Evolutionary conservation across 2,888 invertebrate genomes (phyloP).

Genomic region (Melanostoma scalare): DNA sequence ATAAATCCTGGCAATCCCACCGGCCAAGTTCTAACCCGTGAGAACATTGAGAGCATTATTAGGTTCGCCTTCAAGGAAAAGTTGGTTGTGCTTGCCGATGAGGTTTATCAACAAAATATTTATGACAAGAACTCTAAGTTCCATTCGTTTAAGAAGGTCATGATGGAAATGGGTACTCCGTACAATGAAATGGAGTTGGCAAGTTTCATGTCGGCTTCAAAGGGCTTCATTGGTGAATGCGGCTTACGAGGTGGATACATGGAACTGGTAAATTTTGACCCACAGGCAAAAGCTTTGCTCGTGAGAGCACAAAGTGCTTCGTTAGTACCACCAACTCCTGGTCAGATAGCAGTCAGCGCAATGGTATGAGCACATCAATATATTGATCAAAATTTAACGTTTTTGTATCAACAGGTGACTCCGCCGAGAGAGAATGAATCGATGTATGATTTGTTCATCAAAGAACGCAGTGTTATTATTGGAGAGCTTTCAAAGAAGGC

Average conservation of each 20-base stretch:
- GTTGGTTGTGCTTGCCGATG: conserved; percentile 94
- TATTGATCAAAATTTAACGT: neutral
- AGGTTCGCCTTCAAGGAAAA: conserved; percentile 94
- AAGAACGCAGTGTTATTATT: conserved; percentile 90
- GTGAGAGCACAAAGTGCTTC: conserved; percentile 96
- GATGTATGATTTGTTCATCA: conserved; percentile 89
- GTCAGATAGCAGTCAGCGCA: conserved; percentile 95
- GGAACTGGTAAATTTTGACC: conserved; percentile 94
- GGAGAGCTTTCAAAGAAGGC: conserved; percentile 90
- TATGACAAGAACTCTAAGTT: conserved; percentile 94
- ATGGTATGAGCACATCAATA: conserved; percentile 84
- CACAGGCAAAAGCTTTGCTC: conserved; percentile 89
- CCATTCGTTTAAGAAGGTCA: conserved; percentile 96
- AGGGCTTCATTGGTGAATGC: conserved; percentile 97
- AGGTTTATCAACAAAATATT: conserved; percentile 98
- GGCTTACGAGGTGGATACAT: conserved; percentile 97
- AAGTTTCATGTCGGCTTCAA: conserved; percentile 98
- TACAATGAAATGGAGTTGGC: conserved; percentile 93
- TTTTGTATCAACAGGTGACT: conserved; percentile 81
- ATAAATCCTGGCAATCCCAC: conserved; percentile 99
- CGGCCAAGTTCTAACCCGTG: conserved; percentile 93
- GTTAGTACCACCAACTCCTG: conserved; percentile 95
- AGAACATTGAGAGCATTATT: conserved; percentile 95
- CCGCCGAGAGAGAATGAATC: conserved; percentile 93
- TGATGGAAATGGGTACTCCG: conserved; percentile 94